These are phyloP conservation scores for Dolichotis patagonum DNA, from an alignment of 2,113 vertebrate genomes.

Conservation along the genomic window DNA sequence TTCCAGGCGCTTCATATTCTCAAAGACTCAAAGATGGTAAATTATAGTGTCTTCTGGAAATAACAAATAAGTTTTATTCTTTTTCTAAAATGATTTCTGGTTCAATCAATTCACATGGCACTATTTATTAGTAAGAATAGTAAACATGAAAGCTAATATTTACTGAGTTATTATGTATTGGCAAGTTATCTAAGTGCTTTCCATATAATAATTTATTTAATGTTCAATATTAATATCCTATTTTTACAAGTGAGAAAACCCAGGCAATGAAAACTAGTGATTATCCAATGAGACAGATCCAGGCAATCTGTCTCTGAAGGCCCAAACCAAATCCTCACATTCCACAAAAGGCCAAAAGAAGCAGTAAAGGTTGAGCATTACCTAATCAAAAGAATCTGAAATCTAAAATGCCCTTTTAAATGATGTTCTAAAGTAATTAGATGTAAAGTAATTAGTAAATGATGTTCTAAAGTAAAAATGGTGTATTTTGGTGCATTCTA, in stretches of 20 bases:
- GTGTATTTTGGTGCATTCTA: background rate
- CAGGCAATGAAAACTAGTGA: background rate
- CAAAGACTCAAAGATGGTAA: conserved; percentile 37
- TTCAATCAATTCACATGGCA: conserved; percentile 37
- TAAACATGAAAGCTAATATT: conserved; percentile 38
- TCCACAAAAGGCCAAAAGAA: background rate
- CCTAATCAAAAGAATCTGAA: background rate
- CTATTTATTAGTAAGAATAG: background rate
- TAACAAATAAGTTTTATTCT: conserved; percentile 47
- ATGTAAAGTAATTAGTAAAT: too few species aligned
- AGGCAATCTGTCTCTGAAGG: background rate
- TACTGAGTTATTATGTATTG: background rate
- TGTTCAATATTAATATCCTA: conserved; percentile 7
- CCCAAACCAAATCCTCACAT: background rate
- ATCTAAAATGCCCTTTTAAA: background rate
- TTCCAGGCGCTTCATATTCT: conserved; percentile 3
- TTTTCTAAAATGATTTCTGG: conserved; percentile 29
- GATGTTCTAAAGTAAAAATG: background rate
- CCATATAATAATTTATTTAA: conserved; percentile 18
- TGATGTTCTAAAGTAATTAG: too few species aligned
- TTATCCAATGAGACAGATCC: background rate
- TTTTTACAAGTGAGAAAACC: conserved; percentile 28
- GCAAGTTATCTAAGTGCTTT: conserved; percentile 46
- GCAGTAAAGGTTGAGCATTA: background rate
- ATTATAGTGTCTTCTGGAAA: conserved; percentile 1